Base-by-base conservation (phyloP, 1,140 invertebrate genomes). In the Holcopasites calliopsidis region DNA sequence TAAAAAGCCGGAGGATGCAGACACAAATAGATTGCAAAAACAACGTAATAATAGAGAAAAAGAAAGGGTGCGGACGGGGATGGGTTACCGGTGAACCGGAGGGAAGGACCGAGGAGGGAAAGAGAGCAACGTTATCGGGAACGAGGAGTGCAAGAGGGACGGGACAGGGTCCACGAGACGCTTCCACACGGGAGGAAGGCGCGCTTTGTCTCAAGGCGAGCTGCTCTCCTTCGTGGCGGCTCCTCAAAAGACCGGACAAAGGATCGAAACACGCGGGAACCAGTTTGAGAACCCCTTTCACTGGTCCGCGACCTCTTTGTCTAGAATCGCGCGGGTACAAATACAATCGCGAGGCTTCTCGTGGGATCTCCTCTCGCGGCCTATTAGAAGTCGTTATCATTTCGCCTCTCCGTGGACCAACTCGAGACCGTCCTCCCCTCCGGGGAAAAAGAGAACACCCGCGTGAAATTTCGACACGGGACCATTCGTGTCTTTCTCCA, bases 21-120 rank as follows among this genome's bases (percentile, higher is more conserved):
- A 91, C 90, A 91, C 90, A 91, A 91, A 91, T 91, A 91, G 90
- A 91, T 91, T 87, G 88, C 88, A 89, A 91, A 88, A 90, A 91
- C 89, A 90, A n/a, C n/a, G n/a, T 91, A 91, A 91, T 91, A 91
- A 91, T 91, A 91, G 90, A 87, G 87, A 87, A 77, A 58, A 57
- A 76, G 57, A 73, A 70, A 61, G 75, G 55, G 65, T 2, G 38
- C 31, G 65, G n/a, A 58, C 35, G 23, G 21, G 33, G 42, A 44
- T 40, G 70, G 38, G 16, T 33, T 3, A 23, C 28, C 26, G 40
- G 8, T 42, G 64, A 33, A 31, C 33, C 7, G 35, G 49, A 50
- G 52, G 55, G 52, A 40, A 26, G 50, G 18, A 38, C 44, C 18
- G 28, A 23, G 66, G 28, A 61, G 40, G 21, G 57, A 13, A 52